Conservation (phyloP, 2,797 vertebrate genomes). For the Margarornis squamiger region DNA sequence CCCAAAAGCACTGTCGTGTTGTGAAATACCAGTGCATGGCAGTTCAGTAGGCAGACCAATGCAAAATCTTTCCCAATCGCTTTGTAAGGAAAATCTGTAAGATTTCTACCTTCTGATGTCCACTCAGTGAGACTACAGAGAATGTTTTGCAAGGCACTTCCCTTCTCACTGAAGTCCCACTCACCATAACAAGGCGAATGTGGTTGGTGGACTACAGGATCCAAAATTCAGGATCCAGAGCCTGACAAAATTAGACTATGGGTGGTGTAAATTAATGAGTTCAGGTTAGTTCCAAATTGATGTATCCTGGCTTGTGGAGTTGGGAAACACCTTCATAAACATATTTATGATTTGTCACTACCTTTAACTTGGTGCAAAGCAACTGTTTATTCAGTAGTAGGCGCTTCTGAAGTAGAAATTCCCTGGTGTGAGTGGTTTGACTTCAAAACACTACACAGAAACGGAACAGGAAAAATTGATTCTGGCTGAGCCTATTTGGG, state of each 20-base stretch:
- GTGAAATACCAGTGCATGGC: not conserved
- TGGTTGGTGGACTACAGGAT: not conserved
- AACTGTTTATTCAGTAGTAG: not conserved
- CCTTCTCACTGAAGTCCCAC: not conserved
- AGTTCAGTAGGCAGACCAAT: not conserved
- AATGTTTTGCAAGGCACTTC: not conserved
- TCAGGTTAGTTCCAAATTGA: not conserved
- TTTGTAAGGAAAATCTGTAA: not conserved
- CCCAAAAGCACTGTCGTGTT: not conserved
- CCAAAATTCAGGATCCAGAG: not conserved
- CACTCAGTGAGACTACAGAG: not conserved
- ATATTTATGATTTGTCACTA: not conserved
- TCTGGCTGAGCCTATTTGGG: not conserved
- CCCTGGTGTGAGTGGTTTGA: not conserved
- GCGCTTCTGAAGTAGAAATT: not conserved
- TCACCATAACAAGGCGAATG: fast-evolving
- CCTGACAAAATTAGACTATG: not conserved
- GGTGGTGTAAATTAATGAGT: not conserved
- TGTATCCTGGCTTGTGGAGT: not conserved
- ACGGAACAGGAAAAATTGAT: not conserved
- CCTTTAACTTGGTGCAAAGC: not conserved
- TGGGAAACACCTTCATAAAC: not conserved
- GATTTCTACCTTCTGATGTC: not conserved
- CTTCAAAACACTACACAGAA: not conserved
- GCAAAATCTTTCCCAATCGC: not conserved